phyloP scores from a whole-genome alignment of 1,140 invertebrate species.

The Gryon sp. region DNA sequence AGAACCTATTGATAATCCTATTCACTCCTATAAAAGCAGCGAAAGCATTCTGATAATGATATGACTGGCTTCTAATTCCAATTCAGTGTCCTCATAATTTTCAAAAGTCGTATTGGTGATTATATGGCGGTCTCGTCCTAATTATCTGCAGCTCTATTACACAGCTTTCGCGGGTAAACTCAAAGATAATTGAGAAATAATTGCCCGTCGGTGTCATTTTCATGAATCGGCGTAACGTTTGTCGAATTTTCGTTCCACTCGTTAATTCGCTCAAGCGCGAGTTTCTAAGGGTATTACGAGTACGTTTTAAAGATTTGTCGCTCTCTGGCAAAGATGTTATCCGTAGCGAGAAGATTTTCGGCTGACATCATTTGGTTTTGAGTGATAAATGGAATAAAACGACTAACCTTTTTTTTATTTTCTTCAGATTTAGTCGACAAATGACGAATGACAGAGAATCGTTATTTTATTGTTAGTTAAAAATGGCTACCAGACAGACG shows the following conservation, averaged over 20 bases:
- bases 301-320: slow-evolving; percentile 46
- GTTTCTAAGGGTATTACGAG: slow-evolving; percentile 6
- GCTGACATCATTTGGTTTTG: slow-evolving; percentile 46
- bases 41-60: too few species aligned
- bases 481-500: not conserved
- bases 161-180: slow-evolving; percentile 22
- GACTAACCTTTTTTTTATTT: not conserved
- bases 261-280: slow-evolving; percentile 28
- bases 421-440: not conserved
- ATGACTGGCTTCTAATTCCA: not conserved
- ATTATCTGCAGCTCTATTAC: slow-evolving; percentile 50
- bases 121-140: slow-evolving; percentile 44
- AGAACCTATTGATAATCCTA: too few species aligned
- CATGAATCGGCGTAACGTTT: slow-evolving; percentile 45
- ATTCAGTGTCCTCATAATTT: slow-evolving; percentile 16
- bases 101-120: slow-evolving; percentile 17
- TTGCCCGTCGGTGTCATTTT: slow-evolving; percentile 50
- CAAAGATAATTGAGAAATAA: slow-evolving; percentile 54
- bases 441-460: slow-evolving; percentile 2
- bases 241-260: slow-evolving; percentile 46
- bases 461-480: slow-evolving; percentile 4
- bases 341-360: slow-evolving; percentile 18
- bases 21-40: too few species aligned
- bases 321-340: slow-evolving; percentile 40
- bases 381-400: slow-evolving; percentile 32